Evolutionary conservation across 2,888 invertebrate genomes (phyloP).

Genomic region (Podotricha telesiphe): DNA sequence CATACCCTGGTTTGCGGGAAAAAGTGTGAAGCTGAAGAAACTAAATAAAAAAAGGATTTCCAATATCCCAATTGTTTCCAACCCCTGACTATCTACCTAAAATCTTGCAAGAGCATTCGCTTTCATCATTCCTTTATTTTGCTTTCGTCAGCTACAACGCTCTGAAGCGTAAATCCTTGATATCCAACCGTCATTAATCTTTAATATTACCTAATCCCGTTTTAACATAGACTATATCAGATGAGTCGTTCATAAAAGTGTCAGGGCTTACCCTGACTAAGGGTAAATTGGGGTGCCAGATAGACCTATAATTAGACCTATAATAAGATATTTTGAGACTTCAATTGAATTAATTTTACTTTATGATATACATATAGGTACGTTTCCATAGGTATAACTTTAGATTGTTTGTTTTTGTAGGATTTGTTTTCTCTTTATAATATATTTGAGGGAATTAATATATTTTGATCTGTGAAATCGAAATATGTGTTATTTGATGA

Average conservation of each 20-base stretch:
- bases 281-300: background rate
- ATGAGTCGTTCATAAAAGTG: slow-evolving; percentile 33
- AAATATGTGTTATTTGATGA: too few species aligned
- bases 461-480: too few species aligned
- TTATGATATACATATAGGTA: too few species aligned
- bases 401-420: too few species aligned
- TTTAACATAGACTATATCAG: slow-evolving; percentile 27
- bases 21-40: too few species aligned
- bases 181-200: slow-evolving; percentile 44
- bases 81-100: background rate
- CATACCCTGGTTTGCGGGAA: too few species aligned
- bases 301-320: background rate
- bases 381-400: too few species aligned
- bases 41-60: too few species aligned
- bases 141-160: slow-evolving; percentile 39
- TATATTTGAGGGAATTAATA: too few species aligned
- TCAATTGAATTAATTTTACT: too few species aligned
- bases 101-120: background rate
- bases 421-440: too few species aligned
- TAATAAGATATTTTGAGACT: background rate
- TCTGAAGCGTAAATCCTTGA: slow-evolving; percentile 44
- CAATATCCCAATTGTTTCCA: too few species aligned
- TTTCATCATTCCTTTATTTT: slow-evolving; percentile 26
- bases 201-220: slow-evolving; percentile 34
- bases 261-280: background rate